Percentiles rank a stretch among this genome's conserved stretches.
These are phyloP conservation scores for Poeciliopsis paucimaculata DNA, from an alignment of 2,797 vertebrate species.

Conservation along the genomic window DNA sequence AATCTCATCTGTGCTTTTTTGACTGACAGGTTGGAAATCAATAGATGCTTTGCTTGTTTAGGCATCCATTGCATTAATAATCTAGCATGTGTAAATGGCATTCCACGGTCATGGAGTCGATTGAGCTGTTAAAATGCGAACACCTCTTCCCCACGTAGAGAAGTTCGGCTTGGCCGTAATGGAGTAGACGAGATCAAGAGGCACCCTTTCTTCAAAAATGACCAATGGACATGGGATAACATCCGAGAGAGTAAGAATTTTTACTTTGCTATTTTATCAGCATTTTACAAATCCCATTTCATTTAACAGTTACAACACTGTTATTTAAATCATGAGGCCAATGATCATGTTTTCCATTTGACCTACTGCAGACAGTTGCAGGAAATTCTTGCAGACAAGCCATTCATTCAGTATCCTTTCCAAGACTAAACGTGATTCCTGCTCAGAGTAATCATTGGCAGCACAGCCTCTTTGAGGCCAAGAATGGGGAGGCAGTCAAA, in stretches of 20 bases:
- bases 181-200: conserved; percentile 98
- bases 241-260: conserved; percentile 91
- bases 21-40: conserved; percentile 89
- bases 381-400: conserved; percentile 69
- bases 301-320: conserved; percentile 32
- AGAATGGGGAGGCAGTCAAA: conserved; percentile 37
- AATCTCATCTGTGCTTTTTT: conserved; percentile 98
- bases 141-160: conserved; percentile 75
- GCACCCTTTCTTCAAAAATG: conserved; percentile 98
- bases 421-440: conserved; percentile 63
- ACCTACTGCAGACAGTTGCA: conserved; percentile 71
- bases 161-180: conserved; percentile 93
- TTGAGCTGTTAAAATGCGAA: background rate
- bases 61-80: conserved; percentile 23
- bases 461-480: conserved; percentile 53
- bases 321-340: conserved; percentile 35
- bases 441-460: conserved; percentile 57
- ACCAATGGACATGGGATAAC: conserved; percentile 97
- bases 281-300: conserved; percentile 34
- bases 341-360: conserved; percentile 63
- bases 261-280: background rate
- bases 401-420: conserved; percentile 71
- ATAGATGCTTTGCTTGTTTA: conserved; percentile 10
- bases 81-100: background rate
- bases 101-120: background rate